Evolutionary conservation across 64 coral and sea anemone species (phyloP), one percentile per base, ranked within the genome.

Genomic region (Montipora cactus): DNA sequence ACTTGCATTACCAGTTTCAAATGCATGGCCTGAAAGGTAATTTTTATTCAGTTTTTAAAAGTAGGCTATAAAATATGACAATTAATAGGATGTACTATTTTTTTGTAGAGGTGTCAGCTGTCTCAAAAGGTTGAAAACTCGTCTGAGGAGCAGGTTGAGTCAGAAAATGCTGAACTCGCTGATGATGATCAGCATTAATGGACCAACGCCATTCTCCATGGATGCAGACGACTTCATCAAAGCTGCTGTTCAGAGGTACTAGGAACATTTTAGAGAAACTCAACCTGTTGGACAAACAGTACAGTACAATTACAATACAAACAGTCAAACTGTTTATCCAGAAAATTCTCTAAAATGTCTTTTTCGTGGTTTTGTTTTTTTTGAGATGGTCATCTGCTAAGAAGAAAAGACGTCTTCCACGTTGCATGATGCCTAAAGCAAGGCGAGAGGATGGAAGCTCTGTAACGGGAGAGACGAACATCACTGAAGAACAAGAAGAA

Each of bases 11-110:
- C 11, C 79, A 62, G 22, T 66, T 28, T 81, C 55, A 61, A 81
- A 62, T 14, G 79, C 79, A 21, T 81, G 57, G 79, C 55, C 28
- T 81, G 53, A 81, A 81, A 62, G 79, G 79, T 81, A 81, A 81
- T 62, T 62, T 62, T 8, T 28, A 81, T 59, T 37, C 16, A 25
- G 3, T 12, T 81, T 61, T 62, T 62, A 45, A 44, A 28, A 62
- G 23, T 9, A 62, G 21, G 3, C 10, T 44, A 61, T 5, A 80
- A 53, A n/a, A 53, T 22, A 2, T 57, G 48, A n/a, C n/a, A 81
- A 44, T 14, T 59, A 45, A 81, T 13, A 3, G 21, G 0, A 37
- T 59, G 23, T 44, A 81, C 79, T 81, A 19, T 81, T 81, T 81
- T 25, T 55, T 62, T 62, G 79, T 44, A 81, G 53, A 62, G 53